A percentile compares a stretch with the other conserved stretches of the same genome.
Conservation (phyloP, 2,888 invertebrate species). For the Corythucha ciliata region DNA sequence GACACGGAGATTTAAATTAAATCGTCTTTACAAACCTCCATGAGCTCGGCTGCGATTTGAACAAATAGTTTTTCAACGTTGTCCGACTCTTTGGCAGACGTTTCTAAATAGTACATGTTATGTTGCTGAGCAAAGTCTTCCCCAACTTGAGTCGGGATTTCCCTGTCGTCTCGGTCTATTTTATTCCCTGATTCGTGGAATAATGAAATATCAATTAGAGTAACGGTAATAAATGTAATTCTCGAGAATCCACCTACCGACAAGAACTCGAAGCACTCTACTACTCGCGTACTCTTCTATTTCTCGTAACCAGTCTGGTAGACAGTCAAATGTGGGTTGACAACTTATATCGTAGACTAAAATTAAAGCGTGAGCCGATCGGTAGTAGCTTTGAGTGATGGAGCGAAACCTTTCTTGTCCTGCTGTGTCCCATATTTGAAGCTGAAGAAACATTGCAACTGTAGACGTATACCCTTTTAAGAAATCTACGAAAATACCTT, state of each 20-base stretch:
- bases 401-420: slow-evolving; percentile 95
- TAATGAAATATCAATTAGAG: background rate
- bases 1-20: too few relatives aligned
- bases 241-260: slow-evolving; percentile 50
- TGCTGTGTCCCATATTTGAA: slow-evolving; percentile 99
- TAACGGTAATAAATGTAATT: background rate
- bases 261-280: slow-evolving; percentile 87
- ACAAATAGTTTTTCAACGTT: slow-evolving; percentile 94
- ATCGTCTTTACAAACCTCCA: slow-evolving; percentile 68
- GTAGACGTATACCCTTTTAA: background rate
- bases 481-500: slow-evolving; percentile 51
- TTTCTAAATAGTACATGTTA: slow-evolving; percentile 96
- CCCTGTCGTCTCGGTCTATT: slow-evolving; percentile 91
- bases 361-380: slow-evolving; percentile 94
- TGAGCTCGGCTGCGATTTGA: slow-evolving; percentile 89
- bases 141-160: slow-evolving; percentile 89
- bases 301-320: slow-evolving; percentile 94
- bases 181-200: slow-evolving; percentile 93
- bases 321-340: slow-evolving; percentile 93
- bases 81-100: slow-evolving; percentile 94
- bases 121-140: slow-evolving; percentile 92
- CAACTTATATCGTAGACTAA: slow-evolving; percentile 95
- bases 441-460: slow-evolving; percentile 44
- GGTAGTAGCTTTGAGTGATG: slow-evolving; percentile 95
- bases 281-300: slow-evolving; percentile 95